Percentiles rank a stretch among this genome's conserved stretches.
Conservation (phyloP, 2,113 vertebrate genomes). For the Amphiprion ocellaris region DNA sequence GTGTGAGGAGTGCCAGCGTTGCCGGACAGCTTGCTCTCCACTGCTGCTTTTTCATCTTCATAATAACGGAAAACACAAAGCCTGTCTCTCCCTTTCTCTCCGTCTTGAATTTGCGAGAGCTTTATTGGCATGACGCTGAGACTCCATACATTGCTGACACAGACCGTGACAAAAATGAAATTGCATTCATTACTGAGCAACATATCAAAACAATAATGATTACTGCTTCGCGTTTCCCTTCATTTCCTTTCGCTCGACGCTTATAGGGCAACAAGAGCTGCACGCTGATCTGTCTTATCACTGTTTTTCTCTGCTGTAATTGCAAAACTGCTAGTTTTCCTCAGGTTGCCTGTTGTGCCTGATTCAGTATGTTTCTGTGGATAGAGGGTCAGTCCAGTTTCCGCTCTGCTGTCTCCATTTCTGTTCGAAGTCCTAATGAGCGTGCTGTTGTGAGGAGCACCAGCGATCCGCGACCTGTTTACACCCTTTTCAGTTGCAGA, state of each 20-base stretch:
- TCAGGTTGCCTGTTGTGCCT: neutral
- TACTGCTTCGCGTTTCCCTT: slow-evolving; percentile 33
- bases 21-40: slow-evolving; percentile 40
- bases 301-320: slow-evolving; percentile 39
- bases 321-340: slow-evolving; percentile 34
- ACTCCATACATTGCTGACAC: slow-evolving; percentile 33
- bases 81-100: slow-evolving; percentile 22
- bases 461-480: slow-evolving; percentile 29
- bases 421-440: slow-evolving; percentile 32
- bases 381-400: slow-evolving; percentile 24
- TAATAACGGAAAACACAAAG: slow-evolving; percentile 53
- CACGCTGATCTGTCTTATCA: slow-evolving; percentile 16
- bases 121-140: slow-evolving; percentile 32
- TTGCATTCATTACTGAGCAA: slow-evolving; percentile 52
- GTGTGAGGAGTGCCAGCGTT: slow-evolving; percentile 37
- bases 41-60: slow-evolving; percentile 58
- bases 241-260: slow-evolving; percentile 20
- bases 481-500: slow-evolving; percentile 23
- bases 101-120: slow-evolving; percentile 39
- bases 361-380: slow-evolving; percentile 22
- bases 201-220: slow-evolving; percentile 44
- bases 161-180: slow-evolving; percentile 59
- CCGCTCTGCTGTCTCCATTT: slow-evolving; percentile 30
- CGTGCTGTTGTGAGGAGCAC: neutral
- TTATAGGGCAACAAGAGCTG: neutral